phyloP scores from a whole-genome alignment of 2,113 vertebrate genomes.

The Pelodiscus sinensis region DNA sequence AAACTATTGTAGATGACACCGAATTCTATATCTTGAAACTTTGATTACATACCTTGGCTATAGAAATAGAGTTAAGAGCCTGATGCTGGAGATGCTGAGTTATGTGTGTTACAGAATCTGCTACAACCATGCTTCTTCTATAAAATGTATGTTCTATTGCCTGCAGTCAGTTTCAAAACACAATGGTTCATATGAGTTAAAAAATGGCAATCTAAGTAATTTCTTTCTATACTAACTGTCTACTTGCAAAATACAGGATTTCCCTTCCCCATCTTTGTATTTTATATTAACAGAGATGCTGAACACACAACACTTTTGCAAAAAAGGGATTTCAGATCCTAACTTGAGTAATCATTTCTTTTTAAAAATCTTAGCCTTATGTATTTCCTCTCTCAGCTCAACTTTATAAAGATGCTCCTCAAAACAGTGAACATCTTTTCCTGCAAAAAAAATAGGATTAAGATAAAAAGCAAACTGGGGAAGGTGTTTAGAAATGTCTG shows the following conservation, averaged over 20 bases:
- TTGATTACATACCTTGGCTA: conserved; percentile 87
- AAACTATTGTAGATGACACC: background rate
- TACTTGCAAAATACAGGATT: background rate
- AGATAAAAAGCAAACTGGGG: background rate
- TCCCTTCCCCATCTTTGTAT: background rate
- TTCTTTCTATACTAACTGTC: background rate
- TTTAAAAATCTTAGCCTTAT: background rate
- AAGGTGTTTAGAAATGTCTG: background rate
- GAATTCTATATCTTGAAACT: background rate
- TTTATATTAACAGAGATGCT: background rate
- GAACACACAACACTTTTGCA: background rate
- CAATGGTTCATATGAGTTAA: background rate
- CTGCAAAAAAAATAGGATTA: background rate
- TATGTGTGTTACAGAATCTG: conserved; percentile 95
- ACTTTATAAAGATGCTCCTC: background rate
- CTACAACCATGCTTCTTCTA: conserved; percentile 92
- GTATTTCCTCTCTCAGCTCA: background rate
- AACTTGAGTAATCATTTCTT: background rate
- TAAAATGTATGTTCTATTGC: conserved; percentile 95
- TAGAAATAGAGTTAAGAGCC: conserved; percentile 89
- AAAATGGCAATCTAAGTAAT: background rate
- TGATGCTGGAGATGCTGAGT: conserved; percentile 94
- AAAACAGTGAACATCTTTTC: background rate
- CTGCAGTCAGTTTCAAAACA: conserved; percentile 74
- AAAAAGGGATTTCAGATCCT: background rate